These are phyloP conservation scores for Apodemia duryi DNA, from an alignment of 2,888 invertebrate genomes.

Conservation along the genomic window DNA sequence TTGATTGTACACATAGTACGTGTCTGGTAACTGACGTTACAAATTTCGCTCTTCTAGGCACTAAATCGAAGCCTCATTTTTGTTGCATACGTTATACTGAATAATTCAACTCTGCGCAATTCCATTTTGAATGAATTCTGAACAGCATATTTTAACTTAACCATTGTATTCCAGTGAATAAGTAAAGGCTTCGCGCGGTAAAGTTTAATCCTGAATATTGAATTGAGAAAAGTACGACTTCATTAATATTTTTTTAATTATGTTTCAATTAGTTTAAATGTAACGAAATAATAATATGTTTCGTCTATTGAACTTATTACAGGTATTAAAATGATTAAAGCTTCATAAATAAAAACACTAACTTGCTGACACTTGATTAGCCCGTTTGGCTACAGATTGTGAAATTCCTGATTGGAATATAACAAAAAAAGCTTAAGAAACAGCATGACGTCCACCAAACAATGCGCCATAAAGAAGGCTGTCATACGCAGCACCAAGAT, in stretches of 20 bases:
- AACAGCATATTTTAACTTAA: slow-evolving; percentile 17
- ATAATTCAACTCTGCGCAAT: slow-evolving; percentile 20
- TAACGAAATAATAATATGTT: neutral
- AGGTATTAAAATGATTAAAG: too few species aligned
- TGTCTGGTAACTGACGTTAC: too few species aligned
- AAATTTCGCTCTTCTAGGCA: neutral
- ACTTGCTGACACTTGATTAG: too few species aligned
- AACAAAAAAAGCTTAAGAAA: too few species aligned
- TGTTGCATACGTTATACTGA: slow-evolving; percentile 18
- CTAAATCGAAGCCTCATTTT: slow-evolving; percentile 17
- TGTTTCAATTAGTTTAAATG: neutral
- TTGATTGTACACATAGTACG: too few species aligned
- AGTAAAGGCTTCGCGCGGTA: slow-evolving; percentile 15
- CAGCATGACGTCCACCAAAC: too few species aligned
- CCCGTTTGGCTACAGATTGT: too few species aligned
- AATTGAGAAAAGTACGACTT: neutral
- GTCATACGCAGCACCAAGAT: too few species aligned
- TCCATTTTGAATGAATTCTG: slow-evolving; percentile 19
- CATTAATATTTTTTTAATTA: neutral
- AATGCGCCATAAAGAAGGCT: too few species aligned
- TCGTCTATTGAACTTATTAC: too few species aligned
- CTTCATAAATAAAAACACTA: too few species aligned
- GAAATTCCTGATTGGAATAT: too few species aligned
- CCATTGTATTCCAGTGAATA: slow-evolving; percentile 18
- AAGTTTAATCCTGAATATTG: slow-evolving; percentile 19